phyloP scores from a whole-genome alignment of 2,113 vertebrate genomes.

The Pithys albifrons region DNA sequence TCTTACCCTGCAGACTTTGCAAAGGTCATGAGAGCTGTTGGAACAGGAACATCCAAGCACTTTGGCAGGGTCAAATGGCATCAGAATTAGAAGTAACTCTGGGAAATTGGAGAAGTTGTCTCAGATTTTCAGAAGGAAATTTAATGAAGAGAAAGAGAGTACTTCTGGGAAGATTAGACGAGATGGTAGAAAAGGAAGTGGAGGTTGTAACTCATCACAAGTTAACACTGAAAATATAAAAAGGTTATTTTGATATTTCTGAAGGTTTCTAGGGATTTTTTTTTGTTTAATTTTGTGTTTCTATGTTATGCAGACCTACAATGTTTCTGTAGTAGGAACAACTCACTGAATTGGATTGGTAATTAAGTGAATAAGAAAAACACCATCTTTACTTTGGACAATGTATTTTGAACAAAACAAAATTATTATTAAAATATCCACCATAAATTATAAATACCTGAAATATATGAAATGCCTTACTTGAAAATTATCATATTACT shows the following conservation, averaged over 20 bases:
- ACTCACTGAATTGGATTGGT: not conserved
- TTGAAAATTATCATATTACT: not conserved
- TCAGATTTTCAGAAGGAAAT: not conserved
- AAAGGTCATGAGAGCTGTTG: not conserved
- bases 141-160: not conserved
- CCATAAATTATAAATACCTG: not conserved
- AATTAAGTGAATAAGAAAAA: not conserved
- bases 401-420: not conserved
- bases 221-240: not conserved
- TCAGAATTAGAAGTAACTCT: not conserved
- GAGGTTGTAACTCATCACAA: not conserved
- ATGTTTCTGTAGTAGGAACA: not conserved
- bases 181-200: not conserved
- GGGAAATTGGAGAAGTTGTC: not conserved
- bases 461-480: not conserved
- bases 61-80: not conserved
- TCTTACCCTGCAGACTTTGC: not conserved
- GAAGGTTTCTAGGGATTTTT: not conserved
- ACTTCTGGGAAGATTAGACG: not conserved
- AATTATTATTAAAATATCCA: not conserved
- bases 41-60: not conserved
- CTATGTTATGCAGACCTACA: not conserved
- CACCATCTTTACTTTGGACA: not conserved
- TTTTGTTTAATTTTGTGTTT: not conserved
- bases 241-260: not conserved